Evolutionary conservation across 1,140 invertebrate genomes (phyloP).

Genomic region (Pomacea maculata): DNA sequence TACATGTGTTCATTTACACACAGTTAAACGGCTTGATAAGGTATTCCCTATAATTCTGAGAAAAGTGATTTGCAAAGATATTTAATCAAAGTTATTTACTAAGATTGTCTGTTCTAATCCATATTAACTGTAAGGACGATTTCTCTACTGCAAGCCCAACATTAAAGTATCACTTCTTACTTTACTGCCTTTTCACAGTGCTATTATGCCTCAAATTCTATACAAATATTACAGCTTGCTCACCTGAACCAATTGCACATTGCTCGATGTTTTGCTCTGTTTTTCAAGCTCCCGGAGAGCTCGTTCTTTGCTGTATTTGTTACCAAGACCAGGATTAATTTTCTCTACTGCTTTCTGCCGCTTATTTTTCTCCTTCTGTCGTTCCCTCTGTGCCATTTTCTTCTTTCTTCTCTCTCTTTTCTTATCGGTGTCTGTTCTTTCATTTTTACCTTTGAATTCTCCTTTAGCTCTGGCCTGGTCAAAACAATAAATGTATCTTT

Average conservation of each 20-base stretch:
- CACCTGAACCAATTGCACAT: conserved; percentile 58
- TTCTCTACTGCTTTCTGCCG: conserved; percentile 52
- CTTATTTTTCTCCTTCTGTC: conserved; percentile 43
- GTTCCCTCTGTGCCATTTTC: conserved; percentile 69
- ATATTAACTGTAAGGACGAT: background rate
- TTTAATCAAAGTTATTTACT: background rate
- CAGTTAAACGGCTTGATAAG: background rate
- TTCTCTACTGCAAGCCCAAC: background rate
- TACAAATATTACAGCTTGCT: conserved; percentile 3
- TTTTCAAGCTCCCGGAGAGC: conserved; percentile 68
- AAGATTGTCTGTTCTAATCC: background rate
- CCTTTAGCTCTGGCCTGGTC: conserved; percentile 76
- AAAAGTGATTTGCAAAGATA: background rate
- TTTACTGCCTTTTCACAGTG: background rate
- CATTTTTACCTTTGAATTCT: conserved; percentile 80
- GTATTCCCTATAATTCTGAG: background rate
- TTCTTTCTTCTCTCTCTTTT: conserved; percentile 89
- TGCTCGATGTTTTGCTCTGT: conserved; percentile 41
- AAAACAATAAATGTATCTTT: background rate
- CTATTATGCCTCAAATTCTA: background rate
- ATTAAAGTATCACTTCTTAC: too few relatives aligned
- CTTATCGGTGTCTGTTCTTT: conserved; percentile 86
- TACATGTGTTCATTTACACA: too few relatives aligned
- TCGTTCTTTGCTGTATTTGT: conserved; percentile 72
- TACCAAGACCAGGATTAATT: conserved; percentile 68